A percentile compares a stretch with the other conserved stretches of the same genome.
phyloP scores from a whole-genome alignment of 2,888 invertebrate genomes.

The Boloria selene region DNA sequence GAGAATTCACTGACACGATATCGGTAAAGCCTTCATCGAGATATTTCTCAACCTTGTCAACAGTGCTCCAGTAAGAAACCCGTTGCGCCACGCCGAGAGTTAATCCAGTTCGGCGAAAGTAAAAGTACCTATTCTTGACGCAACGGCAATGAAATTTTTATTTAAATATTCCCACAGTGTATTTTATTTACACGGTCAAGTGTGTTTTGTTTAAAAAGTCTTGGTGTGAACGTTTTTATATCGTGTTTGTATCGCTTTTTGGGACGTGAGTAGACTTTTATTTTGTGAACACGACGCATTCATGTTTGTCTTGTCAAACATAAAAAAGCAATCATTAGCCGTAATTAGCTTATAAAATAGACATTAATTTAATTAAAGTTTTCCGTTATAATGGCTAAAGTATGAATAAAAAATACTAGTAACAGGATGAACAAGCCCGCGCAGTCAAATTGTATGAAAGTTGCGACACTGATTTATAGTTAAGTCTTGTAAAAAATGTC shows the following conservation, averaged over 20 bases:
- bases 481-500: slow-evolving; percentile 39
- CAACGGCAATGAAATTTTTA: neutral
- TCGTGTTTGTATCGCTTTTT: slow-evolving; percentile 6
- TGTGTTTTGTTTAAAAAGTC: neutral
- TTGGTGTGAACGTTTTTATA: slow-evolving; percentile 5
- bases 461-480: slow-evolving; percentile 50
- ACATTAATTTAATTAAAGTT: neutral
- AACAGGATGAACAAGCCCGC: slow-evolving; percentile 30
- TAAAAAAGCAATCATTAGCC: neutral
- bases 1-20: slow-evolving; percentile 43
- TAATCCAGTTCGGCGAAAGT: slow-evolving; percentile 77
- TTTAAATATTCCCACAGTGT: slow-evolving; percentile 1
- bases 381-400: neutral
- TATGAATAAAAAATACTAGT: slow-evolving; percentile 2
- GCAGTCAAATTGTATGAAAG: slow-evolving; percentile 46
- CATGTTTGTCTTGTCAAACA: slow-evolving; percentile 4
- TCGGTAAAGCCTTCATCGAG: slow-evolving; percentile 57
- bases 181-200: slow-evolving; percentile 12
- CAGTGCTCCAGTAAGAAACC: slow-evolving; percentile 70
- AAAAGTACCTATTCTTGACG: slow-evolving; percentile 51
- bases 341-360: slow-evolving; percentile 1
- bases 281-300: slow-evolving; percentile 9
- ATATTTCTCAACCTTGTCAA: slow-evolving; percentile 79
- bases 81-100: slow-evolving; percentile 60
- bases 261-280: slow-evolving; percentile 15